Conservation (phyloP, 2,888 invertebrate species). For the Dermolepida albohirtum region DNA sequence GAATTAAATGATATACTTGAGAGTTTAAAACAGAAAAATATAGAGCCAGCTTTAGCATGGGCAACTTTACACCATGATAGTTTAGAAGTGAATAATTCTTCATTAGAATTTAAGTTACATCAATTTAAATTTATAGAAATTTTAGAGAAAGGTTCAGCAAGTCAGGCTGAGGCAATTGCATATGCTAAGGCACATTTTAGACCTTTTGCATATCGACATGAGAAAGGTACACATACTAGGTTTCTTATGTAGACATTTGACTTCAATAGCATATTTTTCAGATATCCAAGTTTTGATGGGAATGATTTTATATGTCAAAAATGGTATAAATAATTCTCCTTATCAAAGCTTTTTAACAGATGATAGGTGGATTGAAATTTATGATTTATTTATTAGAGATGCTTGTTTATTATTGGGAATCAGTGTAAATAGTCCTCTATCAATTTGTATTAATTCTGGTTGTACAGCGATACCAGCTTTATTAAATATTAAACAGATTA, state of each 20-base stretch:
- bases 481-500: slow-evolving; percentile 92
- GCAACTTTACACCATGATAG: slow-evolving; percentile 80
- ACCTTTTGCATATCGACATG: slow-evolving; percentile 80
- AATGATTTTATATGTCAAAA: slow-evolving; percentile 81
- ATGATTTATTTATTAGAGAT: slow-evolving; percentile 91
- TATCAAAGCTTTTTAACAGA: slow-evolving; percentile 81
- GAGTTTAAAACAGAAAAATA: slow-evolving; percentile 82
- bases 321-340: slow-evolving; percentile 83
- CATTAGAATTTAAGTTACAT: slow-evolving; percentile 85
- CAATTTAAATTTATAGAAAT: slow-evolving; percentile 83
- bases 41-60: slow-evolving; percentile 91
- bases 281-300: slow-evolving; percentile 91
- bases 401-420: slow-evolving; percentile 92
- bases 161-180: slow-evolving; percentile 83
- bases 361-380: slow-evolving; percentile 86
- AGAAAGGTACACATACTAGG: slow-evolving; percentile 71
- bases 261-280: slow-evolving; percentile 55
- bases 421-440: slow-evolving; percentile 89
- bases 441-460: slow-evolving; percentile 93
- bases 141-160: slow-evolving; percentile 71
- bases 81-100: slow-evolving; percentile 76
- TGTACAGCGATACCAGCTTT: slow-evolving; percentile 94
- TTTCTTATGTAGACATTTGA: neutral
- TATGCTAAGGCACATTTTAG: slow-evolving; percentile 90
- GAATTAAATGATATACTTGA: slow-evolving; percentile 91